A percentile compares a stretch with the other conserved stretches of the same genome.
These are phyloP conservation scores for Brachyopa scutellaris DNA, from an alignment of 2,888 invertebrate species.

Conservation along the genomic window DNA sequence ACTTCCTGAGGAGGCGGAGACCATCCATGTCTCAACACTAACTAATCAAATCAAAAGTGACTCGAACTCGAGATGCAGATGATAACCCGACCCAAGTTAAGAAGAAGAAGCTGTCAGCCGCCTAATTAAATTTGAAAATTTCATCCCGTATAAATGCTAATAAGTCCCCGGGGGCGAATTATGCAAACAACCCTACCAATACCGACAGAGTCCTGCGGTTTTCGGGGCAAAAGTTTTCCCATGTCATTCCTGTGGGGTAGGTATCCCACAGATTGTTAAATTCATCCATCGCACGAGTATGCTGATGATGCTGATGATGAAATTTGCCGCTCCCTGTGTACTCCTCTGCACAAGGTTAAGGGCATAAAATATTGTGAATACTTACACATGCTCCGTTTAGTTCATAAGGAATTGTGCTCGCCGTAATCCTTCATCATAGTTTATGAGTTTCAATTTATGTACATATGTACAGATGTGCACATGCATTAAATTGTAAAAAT, in stretches of 20 bases:
- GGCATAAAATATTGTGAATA: conserved; percentile 35
- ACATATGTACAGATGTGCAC: background rate
- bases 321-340: conserved; percentile 48
- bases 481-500: conserved; percentile 26
- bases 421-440: conserved; percentile 50
- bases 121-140: conserved; percentile 72
- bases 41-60: conserved; percentile 68
- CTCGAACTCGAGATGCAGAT: conserved; percentile 39
- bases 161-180: conserved; percentile 64
- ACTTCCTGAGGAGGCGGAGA: conserved; percentile 9
- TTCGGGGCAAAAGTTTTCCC: conserved; percentile 64
- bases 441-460: conserved; percentile 32
- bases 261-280: conserved; percentile 65
- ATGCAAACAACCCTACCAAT: conserved; percentile 65
- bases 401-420: conserved; percentile 17
- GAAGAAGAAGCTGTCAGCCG: conserved; percentile 65
- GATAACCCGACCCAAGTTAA: conserved; percentile 44
- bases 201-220: conserved; percentile 57
- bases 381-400: conserved; percentile 18
- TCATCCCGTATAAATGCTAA: conserved; percentile 69
- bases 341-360: conserved; percentile 12
- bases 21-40: conserved; percentile 18
- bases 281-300: conserved; percentile 28
- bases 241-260: conserved; percentile 60
- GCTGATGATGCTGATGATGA: conserved; percentile 32